Base-by-base conservation (phyloP, 2,113 vertebrate genomes). In the Tenebrosternarchus preto region DNA sequence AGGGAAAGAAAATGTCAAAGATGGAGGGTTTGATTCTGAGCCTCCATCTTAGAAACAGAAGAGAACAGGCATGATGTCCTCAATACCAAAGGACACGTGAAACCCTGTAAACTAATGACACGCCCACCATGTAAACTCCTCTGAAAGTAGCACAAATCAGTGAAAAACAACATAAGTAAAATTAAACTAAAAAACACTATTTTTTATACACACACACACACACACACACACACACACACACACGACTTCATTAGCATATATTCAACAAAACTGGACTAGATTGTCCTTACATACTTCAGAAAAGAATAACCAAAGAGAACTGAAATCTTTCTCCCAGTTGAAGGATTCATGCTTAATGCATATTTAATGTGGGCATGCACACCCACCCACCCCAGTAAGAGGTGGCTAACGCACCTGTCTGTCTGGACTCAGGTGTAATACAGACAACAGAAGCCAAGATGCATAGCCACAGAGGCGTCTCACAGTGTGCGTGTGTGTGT, bases 81-180 rank as follows among this genome's bases (percentile, higher is more conserved):
- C 86, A 87, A 85, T 80, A 85, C 87, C 69, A 56, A 87, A 91
- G 84, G 83, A 83, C 83, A 85, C 83, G 85, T 89, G 88, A 91
- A n/a, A 94, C 91, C 92, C 91, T 93, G 93, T 92, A 92, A 93
- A 93, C 91, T 91, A 92, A 88, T 85, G 87, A 91, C 87, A 89
- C 87, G 85, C 87, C 87, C 66, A 78, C 8, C 79, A 86, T 72
- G 76, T 86, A 82, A 85, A 86, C 82, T 81, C n/a, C 78, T 78
- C 72, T 22, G 36, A 66, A 59, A 75, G 57, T 64, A 64, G 59
- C 64, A 80, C 8, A 55, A 70, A 86, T 86, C 85, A 82, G 86
- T 86, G 86, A 88, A 89, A 85, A 88, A 87, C 78, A 86, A 88
- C 85, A 89, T 82, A 89, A 86, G 43, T 50, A 50, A 50, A 50